A percentile compares a stretch with the other conserved stretches of the same genome.
Evolutionary conservation across 2,888 invertebrate species (phyloP).

Genomic region (Argyresthia albistria): DNA sequence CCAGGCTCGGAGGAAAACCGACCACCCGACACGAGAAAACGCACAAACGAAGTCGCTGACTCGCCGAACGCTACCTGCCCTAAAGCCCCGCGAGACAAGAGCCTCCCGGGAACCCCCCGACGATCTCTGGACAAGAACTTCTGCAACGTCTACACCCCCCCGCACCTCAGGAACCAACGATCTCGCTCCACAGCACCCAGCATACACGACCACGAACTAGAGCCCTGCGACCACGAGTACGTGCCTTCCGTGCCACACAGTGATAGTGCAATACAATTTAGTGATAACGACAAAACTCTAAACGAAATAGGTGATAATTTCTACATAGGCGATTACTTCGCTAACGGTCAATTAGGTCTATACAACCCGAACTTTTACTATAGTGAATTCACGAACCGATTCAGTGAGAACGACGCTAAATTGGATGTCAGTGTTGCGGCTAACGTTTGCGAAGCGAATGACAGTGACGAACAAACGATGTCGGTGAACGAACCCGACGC

Average conservation of each 20-base stretch:
- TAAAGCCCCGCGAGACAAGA: slow-evolving; percentile 52
- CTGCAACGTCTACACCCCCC: slow-evolving; percentile 68
- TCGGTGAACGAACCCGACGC: slow-evolving; percentile 44
- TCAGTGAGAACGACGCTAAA: slow-evolving; percentile 20
- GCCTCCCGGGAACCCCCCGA: slow-evolving; percentile 46
- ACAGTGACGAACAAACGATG: slow-evolving; percentile 44
- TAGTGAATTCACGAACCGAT: slow-evolving; percentile 36
- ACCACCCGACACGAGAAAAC: slow-evolving; percentile 18
- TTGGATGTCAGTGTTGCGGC: neutral
- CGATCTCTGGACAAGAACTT: slow-evolving; percentile 52
- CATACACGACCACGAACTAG: slow-evolving; percentile 25
- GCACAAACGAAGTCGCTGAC: slow-evolving; percentile 21
- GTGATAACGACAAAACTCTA: slow-evolving; percentile 50
- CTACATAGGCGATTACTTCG: slow-evolving; percentile 68
- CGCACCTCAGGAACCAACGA: slow-evolving; percentile 55
- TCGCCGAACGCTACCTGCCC: slow-evolving; percentile 30
- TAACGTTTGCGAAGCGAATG: slow-evolving; percentile 45
- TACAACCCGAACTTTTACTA: slow-evolving; percentile 46
- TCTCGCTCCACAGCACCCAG: slow-evolving; percentile 40
- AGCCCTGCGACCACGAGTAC: slow-evolving; percentile 20
- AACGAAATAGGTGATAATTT: slow-evolving; percentile 56
- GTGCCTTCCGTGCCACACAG: slow-evolving; percentile 68
- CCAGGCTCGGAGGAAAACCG: slow-evolving; percentile 24
- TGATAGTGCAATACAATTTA: slow-evolving; percentile 65
- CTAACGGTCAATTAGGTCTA: slow-evolving; percentile 59